phyloP scores from a whole-genome alignment of 2,888 invertebrate genomes.

The Leptinotarsa tumamoca region DNA sequence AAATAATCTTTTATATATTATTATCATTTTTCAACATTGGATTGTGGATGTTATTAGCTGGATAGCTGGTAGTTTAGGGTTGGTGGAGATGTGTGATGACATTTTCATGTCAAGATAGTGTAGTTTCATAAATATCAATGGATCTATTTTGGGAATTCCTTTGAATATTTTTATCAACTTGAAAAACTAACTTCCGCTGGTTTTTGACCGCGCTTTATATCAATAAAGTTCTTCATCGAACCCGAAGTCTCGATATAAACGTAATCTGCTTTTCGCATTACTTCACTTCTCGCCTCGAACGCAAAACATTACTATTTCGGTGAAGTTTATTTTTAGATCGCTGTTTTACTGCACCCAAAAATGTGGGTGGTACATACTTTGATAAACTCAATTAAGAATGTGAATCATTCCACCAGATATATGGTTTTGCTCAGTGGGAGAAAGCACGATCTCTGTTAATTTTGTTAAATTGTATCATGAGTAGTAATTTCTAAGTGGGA shows the following conservation, averaged over 20 bases:
- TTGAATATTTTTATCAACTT: slow-evolving; percentile 1
- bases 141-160: not conserved
- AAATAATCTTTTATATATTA: no score
- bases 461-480: slow-evolving; percentile 18
- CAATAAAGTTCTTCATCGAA: not conserved
- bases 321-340: slow-evolving; percentile 40
- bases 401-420: slow-evolving; percentile 28
- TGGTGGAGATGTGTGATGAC: no score
- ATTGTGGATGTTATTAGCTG: no score
- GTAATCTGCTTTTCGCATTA: not conserved
- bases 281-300: not conserved
- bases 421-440: slow-evolving; percentile 14
- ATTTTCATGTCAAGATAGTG: no score
- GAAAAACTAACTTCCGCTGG: not conserved
- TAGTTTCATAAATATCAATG: not conserved
- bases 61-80: no score
- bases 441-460: slow-evolving; percentile 1
- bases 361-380: slow-evolving; percentile 34
- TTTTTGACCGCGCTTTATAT: not conserved
- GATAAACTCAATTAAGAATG: slow-evolving; percentile 30
- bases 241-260: not conserved
- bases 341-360: slow-evolving; percentile 39
- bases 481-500: slow-evolving; percentile 5
- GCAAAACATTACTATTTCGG: slow-evolving; percentile 23
- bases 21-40: no score